Conservation (phyloP, 2,888 invertebrate genomes). For the Tipula unca region DNA sequence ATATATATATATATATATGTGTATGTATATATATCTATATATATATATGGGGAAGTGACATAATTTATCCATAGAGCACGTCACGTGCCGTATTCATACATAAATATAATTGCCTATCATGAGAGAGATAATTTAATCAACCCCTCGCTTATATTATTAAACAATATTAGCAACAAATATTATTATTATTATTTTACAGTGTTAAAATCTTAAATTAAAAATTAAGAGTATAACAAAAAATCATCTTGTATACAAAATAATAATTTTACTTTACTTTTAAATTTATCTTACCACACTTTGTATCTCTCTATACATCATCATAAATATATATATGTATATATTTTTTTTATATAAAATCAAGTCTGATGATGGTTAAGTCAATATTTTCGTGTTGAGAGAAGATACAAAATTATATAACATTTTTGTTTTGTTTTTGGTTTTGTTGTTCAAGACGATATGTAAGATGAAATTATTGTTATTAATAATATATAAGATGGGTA, state of each 20-base stretch:
- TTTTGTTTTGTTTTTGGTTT: neutral
- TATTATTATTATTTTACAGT: neutral
- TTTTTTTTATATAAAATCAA: neutral
- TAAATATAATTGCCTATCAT: neutral
- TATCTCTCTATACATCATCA: neutral
- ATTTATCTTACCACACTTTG: neutral
- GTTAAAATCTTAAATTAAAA: conserved; percentile 2
- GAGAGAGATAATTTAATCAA: neutral
- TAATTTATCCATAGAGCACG: neutral
- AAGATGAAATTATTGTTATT: conserved; percentile 4
- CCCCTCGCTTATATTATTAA: neutral
- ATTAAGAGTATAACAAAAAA: conserved; percentile 9
- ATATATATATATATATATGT: too few relatives aligned
- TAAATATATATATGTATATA: too few relatives aligned
- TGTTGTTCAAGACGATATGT: neutral
- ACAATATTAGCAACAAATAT: neutral
- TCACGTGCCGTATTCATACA: neutral
- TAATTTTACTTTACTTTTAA: neutral
- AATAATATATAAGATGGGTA: neutral
- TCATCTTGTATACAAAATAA: neutral
- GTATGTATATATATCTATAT: too few relatives aligned
- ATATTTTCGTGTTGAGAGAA: neutral
- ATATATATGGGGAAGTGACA: neutral
- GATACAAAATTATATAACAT: conserved; percentile 3
- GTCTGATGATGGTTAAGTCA: neutral